A percentile compares a stretch with the other conserved stretches of the same genome.
Conservation (phyloP, 2,113 vertebrate genomes). For the Ovis canadensis region DNA sequence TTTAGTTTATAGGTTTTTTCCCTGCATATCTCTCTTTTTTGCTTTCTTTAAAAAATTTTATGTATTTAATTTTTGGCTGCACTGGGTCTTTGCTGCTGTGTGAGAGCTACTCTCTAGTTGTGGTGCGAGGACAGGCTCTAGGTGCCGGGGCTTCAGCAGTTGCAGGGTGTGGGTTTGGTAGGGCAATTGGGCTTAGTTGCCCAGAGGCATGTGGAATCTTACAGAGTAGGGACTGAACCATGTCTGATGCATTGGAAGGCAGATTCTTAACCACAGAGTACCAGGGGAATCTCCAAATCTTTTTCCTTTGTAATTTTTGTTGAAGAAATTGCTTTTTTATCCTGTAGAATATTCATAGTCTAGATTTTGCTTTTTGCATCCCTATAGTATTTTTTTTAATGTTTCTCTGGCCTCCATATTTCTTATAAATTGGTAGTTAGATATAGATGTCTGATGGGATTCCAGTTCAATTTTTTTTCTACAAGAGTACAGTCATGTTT, state of each 20-base stretch:
- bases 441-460: background rate
- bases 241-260: background rate
- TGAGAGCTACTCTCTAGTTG: background rate
- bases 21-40: background rate
- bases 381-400: background rate
- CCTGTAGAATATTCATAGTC: background rate
- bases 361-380: background rate
- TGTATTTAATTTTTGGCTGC: background rate
- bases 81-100: background rate
- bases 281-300: background rate
- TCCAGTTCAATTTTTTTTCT: background rate
- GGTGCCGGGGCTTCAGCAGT: background rate
- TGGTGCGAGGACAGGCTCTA: background rate
- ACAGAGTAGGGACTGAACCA: background rate
- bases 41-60: background rate
- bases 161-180: background rate
- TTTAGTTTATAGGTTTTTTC: background rate
- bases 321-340: background rate
- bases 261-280: background rate
- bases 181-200: background rate
- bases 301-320: background rate
- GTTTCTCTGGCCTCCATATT: background rate
- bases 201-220: background rate
- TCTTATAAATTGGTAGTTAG: background rate
- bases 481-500: background rate